Conservation (phyloP, 2,113 vertebrate species). For the Silurus glanis region DNA sequence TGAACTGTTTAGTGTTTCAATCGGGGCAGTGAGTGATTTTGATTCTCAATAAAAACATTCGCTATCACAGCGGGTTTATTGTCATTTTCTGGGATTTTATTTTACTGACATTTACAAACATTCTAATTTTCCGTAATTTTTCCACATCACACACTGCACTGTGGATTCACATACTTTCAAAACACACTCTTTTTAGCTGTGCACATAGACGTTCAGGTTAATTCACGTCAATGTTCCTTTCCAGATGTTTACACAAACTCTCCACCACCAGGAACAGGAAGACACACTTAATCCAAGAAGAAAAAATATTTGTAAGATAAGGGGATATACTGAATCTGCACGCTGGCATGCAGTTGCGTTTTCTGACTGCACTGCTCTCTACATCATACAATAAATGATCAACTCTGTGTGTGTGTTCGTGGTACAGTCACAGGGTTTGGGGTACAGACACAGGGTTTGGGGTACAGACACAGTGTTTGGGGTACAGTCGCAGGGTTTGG, state of each 20-base stretch:
- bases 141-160: neutral
- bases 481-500: no score
- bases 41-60: conserved; percentile 2
- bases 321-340: neutral
- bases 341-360: neutral
- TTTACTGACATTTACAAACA: conserved; percentile 17
- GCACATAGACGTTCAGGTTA: neutral
- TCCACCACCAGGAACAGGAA: neutral
- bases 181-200: neutral
- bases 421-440: neutral
- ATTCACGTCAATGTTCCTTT: neutral
- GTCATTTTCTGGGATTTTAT: conserved; percentile 3
- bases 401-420: neutral
- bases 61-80: neutral
- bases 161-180: neutral
- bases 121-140: conserved; percentile 12
- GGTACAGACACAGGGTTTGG: no score
- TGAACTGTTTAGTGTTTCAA: neutral
- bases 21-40: neutral
- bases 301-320: neutral
- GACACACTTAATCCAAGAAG: neutral
- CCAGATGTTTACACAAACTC: neutral
- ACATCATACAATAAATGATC: neutral
- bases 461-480: no score
- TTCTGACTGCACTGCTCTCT: neutral